Conservation (phyloP, 2,113 vertebrate genomes). For the Dipodomys ordii region DNA sequence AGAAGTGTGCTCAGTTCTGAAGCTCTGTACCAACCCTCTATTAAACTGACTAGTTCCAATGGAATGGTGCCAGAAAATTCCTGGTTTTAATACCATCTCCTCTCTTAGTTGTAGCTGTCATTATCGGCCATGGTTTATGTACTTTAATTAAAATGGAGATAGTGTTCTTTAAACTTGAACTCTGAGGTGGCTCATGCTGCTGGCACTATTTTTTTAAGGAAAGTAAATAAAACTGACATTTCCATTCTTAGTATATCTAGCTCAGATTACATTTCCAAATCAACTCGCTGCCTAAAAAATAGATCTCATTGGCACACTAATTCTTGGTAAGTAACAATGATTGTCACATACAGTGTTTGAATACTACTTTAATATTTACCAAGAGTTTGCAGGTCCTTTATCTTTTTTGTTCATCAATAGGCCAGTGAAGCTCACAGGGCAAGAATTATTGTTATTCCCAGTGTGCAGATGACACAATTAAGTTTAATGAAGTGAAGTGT, state of each 20-base stretch:
- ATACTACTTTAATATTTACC: conserved; percentile 72
- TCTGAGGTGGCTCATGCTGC: conserved; percentile 37
- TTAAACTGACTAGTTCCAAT: conserved; percentile 58
- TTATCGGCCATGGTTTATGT: conserved; percentile 65
- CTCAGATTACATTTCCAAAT: conserved; percentile 64
- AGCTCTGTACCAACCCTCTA: conserved; percentile 3
- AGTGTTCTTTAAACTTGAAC: conserved; percentile 78
- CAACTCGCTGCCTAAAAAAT: conserved; percentile 53
- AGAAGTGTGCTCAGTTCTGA: background rate
- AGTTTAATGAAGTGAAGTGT: conserved; percentile 76
- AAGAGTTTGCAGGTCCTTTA: conserved; percentile 61
- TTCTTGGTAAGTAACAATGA: conserved; percentile 33
- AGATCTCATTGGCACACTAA: conserved; percentile 42
- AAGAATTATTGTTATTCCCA: conserved; percentile 61
- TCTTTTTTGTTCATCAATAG: conserved; percentile 51
- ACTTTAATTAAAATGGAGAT: conserved; percentile 79
- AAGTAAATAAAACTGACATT: conserved; percentile 81
- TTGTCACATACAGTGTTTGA: conserved; percentile 39
- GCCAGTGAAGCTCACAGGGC: background rate
- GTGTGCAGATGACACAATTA: conserved; percentile 62
- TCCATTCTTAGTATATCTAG: conserved; percentile 72
- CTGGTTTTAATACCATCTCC: conserved; percentile 64
- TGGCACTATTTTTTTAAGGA: conserved; percentile 60
- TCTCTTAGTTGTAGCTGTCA: conserved; percentile 54
- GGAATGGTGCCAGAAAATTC: conserved; percentile 69